Evolutionary conservation across 2,113 vertebrate species (phyloP), one percentile per base, ranked within the genome.

Genomic region (Triplophysa rosa): DNA sequence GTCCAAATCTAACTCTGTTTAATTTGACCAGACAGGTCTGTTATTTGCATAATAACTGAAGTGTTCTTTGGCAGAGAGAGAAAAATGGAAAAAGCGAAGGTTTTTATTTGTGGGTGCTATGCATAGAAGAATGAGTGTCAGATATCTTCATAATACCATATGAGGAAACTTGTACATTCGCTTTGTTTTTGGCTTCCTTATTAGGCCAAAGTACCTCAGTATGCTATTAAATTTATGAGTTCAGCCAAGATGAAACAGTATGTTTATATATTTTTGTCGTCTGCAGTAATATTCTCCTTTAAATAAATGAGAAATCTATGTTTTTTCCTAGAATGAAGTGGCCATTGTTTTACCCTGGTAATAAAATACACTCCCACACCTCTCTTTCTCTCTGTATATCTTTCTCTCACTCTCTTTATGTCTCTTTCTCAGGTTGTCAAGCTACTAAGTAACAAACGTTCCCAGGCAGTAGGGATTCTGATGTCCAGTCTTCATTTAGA

Each of bases 381-480:
- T 59, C 37, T 79, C 42, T 70, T 56, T 42, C 61, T 76, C 19
- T 59, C 45, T 74, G 45, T 62, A 14, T 56, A 42, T 47, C 64
- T 62, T 21, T 9, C 24, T 56, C 59, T 61, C 7, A 42, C 19
- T 58, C 16, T 29, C 29, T 47, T 8, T 66, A 29, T 49, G 17
- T 26, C 23, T 61, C 19, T 77, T 12, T 74, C 58, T 75, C 37
- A 98, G 97, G 95, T 98, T 86, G 93, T 96, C 89, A 99, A 99
- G 88, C 89, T 99, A 74, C 87, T 99, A 89, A 98, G 90, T 90
- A 98, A 97, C 93, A 98, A 98, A 91, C 95, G 98, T 81, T 99
- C 97, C 5, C 98, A 99, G 90, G 96, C 96, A 63, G 98, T 99
- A 76, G 92, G 92, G n/a, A 94, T 94, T 71, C 86, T 94, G 54